Base-by-base conservation (phyloP, 1,140 invertebrate genomes). In the Pseudomyrmex gracilis region DNA sequence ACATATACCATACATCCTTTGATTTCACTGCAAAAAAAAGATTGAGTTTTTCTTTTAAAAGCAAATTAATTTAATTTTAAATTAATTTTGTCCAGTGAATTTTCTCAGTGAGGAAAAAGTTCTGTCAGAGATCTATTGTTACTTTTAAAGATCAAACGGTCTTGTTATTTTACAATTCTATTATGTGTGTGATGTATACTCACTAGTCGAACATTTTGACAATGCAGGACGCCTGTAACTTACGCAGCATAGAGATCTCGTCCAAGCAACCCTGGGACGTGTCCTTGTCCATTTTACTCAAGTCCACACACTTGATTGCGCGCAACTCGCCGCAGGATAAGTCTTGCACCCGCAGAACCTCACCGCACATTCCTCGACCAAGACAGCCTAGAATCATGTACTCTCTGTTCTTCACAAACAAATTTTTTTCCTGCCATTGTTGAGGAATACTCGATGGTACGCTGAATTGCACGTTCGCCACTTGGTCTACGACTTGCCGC, bases 181-280 rank as follows among this genome's bases (percentile, higher is more conserved):
- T 49, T 82, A 13, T 49, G 49, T 24, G 2, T 82, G 9, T 63
- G 57, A 82, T 82, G 63, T 82, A n/a, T 64, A 90, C 97, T 97
- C 95, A 99, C 98, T 97, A 98, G 91, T 98, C 97, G 94, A 96
- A 97, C 91, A 99, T 96, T 77, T 95, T 96, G 85, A 99, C 97
- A 61, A 99, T 97, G 86, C 96, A 95, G 84, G 97, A 97, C 63
- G 96, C 96, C 93, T 99, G 98, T 53, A 99, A 95, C 91, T 96
- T 96, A 66, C 96, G 93, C n/a, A 99, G 94, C 83, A 99, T 95
- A 82, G 96, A 95, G 55, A 99, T 98, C 95, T 99, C 99, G 93
- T 99, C 98, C 47, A 98, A 95, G 93, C 98, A 99, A 7, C 97
- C 97, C 86, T 97, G 94, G 0, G 96, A 95, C 61, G 97, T 95